Percentiles rank a stretch among this genome's conserved stretches.
Evolutionary conservation across 1,140 invertebrate species (phyloP).

Genomic region (Druon quercuslanigerum): DNA sequence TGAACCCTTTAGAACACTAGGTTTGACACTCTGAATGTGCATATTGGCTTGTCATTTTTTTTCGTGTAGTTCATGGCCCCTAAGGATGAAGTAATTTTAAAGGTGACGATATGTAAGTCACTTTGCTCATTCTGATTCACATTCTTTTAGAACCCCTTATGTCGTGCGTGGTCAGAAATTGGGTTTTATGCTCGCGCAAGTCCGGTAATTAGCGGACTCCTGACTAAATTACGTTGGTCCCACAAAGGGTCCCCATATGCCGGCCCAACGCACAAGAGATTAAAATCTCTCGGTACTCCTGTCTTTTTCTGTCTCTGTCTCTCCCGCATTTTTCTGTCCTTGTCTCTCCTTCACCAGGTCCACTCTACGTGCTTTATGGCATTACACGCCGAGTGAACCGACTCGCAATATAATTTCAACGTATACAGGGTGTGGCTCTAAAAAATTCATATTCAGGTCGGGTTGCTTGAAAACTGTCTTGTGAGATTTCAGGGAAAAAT

Average conservation of each 20-base stretch:
- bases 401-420: constrained; percentile 41
- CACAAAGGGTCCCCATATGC: constrained; percentile 64
- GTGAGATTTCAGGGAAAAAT: not conserved
- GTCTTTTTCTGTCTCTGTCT: constrained; percentile 32
- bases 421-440: not conserved
- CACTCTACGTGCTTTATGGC: constrained; percentile 27
- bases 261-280: constrained; percentile 53
- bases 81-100: not conserved
- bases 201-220: constrained; percentile 62
- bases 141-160: not conserved
- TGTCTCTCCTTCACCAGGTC: not conserved
- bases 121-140: not conserved
- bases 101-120: not conserved
- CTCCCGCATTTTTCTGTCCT: constrained; percentile 5
- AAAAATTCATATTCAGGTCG: constrained; percentile 8
- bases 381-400: constrained; percentile 32
- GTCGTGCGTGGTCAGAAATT: constrained; percentile 55
- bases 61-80: too few relatives aligned
- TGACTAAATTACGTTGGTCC: constrained; percentile 64
- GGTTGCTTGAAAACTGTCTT: not conserved
- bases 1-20: too few relatives aligned
- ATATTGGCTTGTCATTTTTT: too few relatives aligned
- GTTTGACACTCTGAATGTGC: too few relatives aligned
- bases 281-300: constrained; percentile 59
- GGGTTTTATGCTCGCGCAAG: constrained; percentile 64